These are phyloP conservation scores for Myotis yumanensis DNA, from an alignment of 2,113 vertebrate genomes.

Conservation along the genomic window DNA sequence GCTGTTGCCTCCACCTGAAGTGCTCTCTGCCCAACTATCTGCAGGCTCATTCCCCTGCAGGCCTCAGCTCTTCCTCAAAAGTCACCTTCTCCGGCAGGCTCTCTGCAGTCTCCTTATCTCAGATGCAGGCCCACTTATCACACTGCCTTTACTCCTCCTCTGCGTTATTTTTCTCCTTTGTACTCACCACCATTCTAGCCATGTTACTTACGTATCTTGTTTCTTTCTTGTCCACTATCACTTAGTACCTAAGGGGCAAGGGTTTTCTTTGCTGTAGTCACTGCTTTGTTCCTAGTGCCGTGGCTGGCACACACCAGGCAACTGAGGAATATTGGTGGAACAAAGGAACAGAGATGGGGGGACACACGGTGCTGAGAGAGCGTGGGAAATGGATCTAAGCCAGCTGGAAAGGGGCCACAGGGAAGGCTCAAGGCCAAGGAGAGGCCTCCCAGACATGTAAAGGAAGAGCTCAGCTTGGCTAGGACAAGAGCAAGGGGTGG, in stretches of 20 bases:
- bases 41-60: rapidly evolving
- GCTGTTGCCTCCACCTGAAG: neutral
- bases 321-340: neutral
- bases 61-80: neutral
- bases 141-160: neutral
- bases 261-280: neutral
- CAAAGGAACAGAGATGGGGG: neutral
- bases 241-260: neutral
- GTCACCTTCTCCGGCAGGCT: neutral
- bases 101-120: neutral
- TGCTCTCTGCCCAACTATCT: neutral
- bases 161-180: neutral
- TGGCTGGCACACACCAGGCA: neutral
- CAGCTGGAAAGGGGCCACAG: too few relatives aligned
- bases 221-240: neutral
- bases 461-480: neutral
- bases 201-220: neutral
- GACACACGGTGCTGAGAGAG: neutral
- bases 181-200: neutral
- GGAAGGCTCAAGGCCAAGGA: neutral
- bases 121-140: neutral
- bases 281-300: neutral
- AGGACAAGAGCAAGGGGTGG: neutral
- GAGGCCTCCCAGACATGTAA: neutral
- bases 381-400: neutral